phyloP scores from a whole-genome alignment of 1,140 invertebrate species.

The Drosophila santomea region DNA sequence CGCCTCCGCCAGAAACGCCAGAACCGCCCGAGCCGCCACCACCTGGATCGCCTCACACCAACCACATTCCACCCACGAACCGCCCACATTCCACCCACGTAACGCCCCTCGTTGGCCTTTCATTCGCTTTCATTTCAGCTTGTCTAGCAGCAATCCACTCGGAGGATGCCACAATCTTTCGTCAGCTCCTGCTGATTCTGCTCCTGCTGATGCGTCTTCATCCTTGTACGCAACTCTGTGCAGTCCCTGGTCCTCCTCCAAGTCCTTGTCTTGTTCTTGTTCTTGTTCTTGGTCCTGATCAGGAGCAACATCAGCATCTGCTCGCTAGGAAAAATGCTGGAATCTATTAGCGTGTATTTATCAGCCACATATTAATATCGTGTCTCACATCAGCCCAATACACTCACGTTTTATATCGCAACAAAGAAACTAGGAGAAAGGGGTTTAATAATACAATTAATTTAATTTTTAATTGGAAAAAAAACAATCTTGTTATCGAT shows the following conservation, averaged over 20 bases:
- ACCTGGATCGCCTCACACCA: background rate
- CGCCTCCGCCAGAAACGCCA: background rate
- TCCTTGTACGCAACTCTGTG: conserved; percentile 20
- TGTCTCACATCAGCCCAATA: too few species aligned
- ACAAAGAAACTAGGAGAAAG: too few species aligned
- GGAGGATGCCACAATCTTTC: conserved; percentile 72
- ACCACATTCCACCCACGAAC: background rate
- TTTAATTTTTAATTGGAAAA: too few species aligned
- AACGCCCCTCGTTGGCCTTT: conserved; percentile 24
- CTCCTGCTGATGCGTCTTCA: conserved; percentile 21
- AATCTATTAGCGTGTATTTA: too few species aligned
- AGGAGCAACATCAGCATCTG: conserved; percentile 22
- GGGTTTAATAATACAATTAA: too few species aligned
- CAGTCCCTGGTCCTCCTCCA: conserved; percentile 7
- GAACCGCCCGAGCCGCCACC: background rate
- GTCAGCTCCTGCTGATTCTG: conserved; percentile 28
- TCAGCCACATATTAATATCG: background rate
- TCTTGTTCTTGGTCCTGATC: conserved; percentile 4
- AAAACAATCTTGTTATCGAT: too few species aligned
- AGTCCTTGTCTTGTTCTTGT: background rate
- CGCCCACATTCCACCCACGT: background rate
- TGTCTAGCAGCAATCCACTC: conserved; percentile 74
- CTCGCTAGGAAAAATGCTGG: background rate
- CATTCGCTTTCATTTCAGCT: conserved; percentile 65
- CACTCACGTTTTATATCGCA: too few species aligned